phyloP scores from a whole-genome alignment of 1,140 invertebrate genomes.

The Coptotermes formosanus region DNA sequence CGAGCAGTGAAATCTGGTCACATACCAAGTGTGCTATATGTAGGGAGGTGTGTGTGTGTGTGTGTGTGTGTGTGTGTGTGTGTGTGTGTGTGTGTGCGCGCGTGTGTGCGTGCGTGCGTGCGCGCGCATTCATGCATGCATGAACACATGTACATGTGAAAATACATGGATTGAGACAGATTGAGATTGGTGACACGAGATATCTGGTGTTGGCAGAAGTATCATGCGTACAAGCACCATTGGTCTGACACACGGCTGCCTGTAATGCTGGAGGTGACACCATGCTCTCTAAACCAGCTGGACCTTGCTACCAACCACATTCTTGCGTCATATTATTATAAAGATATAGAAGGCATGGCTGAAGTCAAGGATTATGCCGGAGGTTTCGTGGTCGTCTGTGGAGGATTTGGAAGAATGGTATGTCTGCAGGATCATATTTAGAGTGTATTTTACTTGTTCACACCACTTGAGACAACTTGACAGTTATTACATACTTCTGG shows the following conservation, averaged over 20 bases:
- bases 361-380: constrained; percentile 66
- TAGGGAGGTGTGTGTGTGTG: too few species aligned
- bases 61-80: too few species aligned
- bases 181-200: too few species aligned
- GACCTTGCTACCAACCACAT: constrained; percentile 78
- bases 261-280: constrained; percentile 84
- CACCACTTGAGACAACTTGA: not conserved
- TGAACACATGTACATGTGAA: too few species aligned
- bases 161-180: too few species aligned
- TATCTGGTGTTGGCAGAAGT: constrained; percentile 62
- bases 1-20: too few species aligned
- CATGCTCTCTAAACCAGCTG: constrained; percentile 85
- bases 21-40: too few species aligned
- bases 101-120: too few species aligned
- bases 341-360: constrained; percentile 82
- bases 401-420: constrained; percentile 77
- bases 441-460: not conserved
- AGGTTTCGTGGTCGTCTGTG: constrained; percentile 86
- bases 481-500: too few species aligned
- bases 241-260: constrained; percentile 91
- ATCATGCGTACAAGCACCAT: constrained; percentile 90
- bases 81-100: too few species aligned
- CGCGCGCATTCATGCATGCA: too few species aligned
- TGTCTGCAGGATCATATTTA: constrained; percentile 11
- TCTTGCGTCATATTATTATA: constrained; percentile 87